Evolutionary conservation across 2,888 invertebrate genomes (phyloP), one percentile per base, ranked within the genome.

Genomic region (Hydrotaea diabolus): DNA sequence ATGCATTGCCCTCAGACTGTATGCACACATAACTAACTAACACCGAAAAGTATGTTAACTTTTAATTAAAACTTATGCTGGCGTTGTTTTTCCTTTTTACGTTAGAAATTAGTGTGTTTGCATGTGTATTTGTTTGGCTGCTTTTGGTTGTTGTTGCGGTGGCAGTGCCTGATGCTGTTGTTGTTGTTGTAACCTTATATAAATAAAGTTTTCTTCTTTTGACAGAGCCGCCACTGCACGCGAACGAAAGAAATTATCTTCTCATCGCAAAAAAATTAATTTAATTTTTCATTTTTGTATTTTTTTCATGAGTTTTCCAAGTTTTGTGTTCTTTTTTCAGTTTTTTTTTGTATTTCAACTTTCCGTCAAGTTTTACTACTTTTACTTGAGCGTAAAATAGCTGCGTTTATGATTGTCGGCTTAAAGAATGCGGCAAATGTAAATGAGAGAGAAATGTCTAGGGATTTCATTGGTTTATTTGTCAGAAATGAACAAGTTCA

Each of bases 21-120:
- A 43, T 15, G 11, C 13, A 17, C 66, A 17, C 66, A 31, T 15
- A 66, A 39, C 39, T 15, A 66, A 39, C 39, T 43, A 43, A 43
- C 55, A 72, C 78, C 84, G 78, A 81, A 78, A 81, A 79, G 78
- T 81, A 84, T 84, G 78, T 79, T 81, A 84, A 84, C 81, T 84
- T 81, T 84, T 84, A 84, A 84, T 84, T 84, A 84, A 84, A 84
- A 84, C 84, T 84, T 84, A 76, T 81, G 78, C 64, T 79, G 43
- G n/a, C 39, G 43, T 19, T 64, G 26, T 15, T 76, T 36, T 59
- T 79, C 64, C 21, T 72, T 66, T 66, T 17, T 43, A 66, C 66
- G 66, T 66, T 66, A 66, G 66, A 43, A 8, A 21, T 66, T 66
- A 66, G 66, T 66, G 43, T 66, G 39, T 66, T 36, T 64, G 2